Evolutionary conservation across 1,140 invertebrate genomes (phyloP).

Genomic region (Orius insidiosus): DNA sequence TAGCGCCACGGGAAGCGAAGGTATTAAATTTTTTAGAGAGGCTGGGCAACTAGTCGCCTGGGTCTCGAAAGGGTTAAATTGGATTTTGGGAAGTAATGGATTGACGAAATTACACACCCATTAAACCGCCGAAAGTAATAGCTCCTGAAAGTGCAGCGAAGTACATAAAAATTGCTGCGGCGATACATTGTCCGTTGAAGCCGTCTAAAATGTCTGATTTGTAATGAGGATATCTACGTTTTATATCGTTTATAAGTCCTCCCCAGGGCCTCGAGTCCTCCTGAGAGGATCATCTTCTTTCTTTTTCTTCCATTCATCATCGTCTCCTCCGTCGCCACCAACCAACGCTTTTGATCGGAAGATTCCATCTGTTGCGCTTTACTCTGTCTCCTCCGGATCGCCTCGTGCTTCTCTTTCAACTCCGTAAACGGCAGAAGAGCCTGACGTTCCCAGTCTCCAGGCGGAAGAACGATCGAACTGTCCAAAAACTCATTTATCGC

Average conservation of each 20-base stretch:
- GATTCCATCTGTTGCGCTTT: neutral
- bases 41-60: no score
- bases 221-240: conserved; percentile 69
- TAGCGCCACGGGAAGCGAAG: no score
- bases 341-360: neutral
- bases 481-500: conserved; percentile 92
- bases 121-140: conserved; percentile 85
- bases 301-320: conserved; percentile 29
- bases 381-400: conserved; percentile 52
- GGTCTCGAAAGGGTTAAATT: no score
- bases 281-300: conserved; percentile 52
- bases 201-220: conserved; percentile 74
- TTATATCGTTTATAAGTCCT: conserved; percentile 74
- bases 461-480: conserved; percentile 82
- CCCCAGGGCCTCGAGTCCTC: conserved; percentile 63
- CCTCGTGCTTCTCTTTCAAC: conserved; percentile 61
- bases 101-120: no score
- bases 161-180: conserved; percentile 88
- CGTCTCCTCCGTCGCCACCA: conserved; percentile 22
- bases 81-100: no score
- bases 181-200: conserved; percentile 68
- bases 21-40: no score
- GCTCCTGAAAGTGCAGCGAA: conserved; percentile 87
- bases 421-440: conserved; percentile 80
- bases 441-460: conserved; percentile 89